Conservation (phyloP, 2,113 vertebrate species). For the Aphelocoma coerulescens region DNA sequence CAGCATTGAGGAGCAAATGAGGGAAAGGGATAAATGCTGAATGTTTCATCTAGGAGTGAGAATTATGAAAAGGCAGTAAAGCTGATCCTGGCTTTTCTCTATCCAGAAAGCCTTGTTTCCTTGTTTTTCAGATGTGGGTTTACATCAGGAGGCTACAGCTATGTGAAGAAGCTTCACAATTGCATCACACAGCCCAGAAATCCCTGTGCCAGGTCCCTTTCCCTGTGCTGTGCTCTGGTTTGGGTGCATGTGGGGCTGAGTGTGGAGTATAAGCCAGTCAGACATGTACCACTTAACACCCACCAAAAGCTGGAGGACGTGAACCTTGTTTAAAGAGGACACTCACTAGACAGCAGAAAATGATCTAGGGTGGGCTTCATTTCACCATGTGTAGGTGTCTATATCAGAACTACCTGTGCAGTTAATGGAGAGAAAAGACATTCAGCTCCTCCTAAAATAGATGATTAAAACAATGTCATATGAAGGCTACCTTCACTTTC, state of each 20-base stretch:
- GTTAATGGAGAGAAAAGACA: neutral
- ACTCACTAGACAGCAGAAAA: neutral
- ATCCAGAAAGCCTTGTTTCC: neutral
- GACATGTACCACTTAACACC: neutral
- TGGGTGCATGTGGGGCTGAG: neutral
- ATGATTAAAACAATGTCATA: neutral
- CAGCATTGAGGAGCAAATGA: neutral
- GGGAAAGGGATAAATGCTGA: neutral
- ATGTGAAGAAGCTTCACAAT: accelerated
- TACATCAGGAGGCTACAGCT: neutral
- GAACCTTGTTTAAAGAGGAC: neutral
- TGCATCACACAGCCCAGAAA: neutral
- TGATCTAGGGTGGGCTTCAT: neutral
- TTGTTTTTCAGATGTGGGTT: neutral
- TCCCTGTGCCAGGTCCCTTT: neutral
- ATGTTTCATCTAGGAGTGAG: neutral
- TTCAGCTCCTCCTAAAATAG: neutral
- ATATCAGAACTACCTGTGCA: neutral
- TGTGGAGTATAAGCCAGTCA: neutral
- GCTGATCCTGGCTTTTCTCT: neutral
- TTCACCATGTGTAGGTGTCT: neutral
- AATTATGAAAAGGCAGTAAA: neutral
- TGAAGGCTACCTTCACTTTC: neutral
- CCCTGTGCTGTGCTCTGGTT: neutral
- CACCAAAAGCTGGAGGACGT: neutral